Evolutionary conservation across 2,888 invertebrate genomes (phyloP), one percentile per base, ranked within the genome.

Genomic region (Amphiduros pacificus): DNA sequence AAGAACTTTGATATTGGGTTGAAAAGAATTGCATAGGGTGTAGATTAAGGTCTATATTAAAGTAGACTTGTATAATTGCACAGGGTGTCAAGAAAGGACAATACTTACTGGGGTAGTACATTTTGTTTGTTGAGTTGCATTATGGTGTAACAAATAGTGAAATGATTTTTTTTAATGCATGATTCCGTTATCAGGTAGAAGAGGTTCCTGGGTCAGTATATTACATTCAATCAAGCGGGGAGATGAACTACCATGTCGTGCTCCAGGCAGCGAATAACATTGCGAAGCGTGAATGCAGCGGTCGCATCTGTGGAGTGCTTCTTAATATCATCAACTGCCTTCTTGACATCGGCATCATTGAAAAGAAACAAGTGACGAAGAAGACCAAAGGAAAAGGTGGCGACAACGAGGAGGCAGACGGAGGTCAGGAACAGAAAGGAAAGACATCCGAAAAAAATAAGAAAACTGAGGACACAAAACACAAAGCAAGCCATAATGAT

Each of bases 231-330:
- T 90, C n/a, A 20, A n/a, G n/a, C 27, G 61, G 61, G 14, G 41
- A 55, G 36, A 44, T 55, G 49, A 61, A 61, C 26, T 61, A 55
- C 24, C 28, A 27, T 9, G 55, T 61, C 24, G 44, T 59, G 9
- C 77, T 87, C 11, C 78, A 94, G 89, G 94, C 93, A 6, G 89
- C 94, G 0, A 93, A 94, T 78, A 89, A 90, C 61, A 90, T 94
- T 11, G 89, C 93, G 1, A 87, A 93, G 68, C 88, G 94, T 79
- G 94, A 96, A 76, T 89, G 88, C 66, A 93, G 93, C 0, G 85
- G 94, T 26, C 87, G 95, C 27, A 92, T 98, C 2, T 91, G 95
- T 82, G 96, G 97, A 83, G 91, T 93, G 1, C 91, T 96, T 74
- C 84, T 99, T 22, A 96, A 95, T 80, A 86, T 98, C 59, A 88